Base-by-base conservation (phyloP, 2,888 invertebrate genomes). In the Neoascia interrupta region DNA sequence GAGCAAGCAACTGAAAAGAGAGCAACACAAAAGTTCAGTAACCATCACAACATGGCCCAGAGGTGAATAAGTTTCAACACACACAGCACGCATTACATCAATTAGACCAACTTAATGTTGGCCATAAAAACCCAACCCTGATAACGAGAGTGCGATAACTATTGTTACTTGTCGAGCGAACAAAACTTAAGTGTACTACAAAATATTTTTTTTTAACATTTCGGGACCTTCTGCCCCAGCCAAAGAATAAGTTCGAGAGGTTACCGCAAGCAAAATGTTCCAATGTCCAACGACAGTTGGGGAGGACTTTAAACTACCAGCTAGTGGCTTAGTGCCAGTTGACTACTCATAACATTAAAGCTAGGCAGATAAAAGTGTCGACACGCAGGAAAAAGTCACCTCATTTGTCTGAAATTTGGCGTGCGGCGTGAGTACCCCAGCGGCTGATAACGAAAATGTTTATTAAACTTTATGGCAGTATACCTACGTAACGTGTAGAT, bases 231-330 rank as follows among this genome's bases (percentile, higher is more conserved):
- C 10, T 41, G 54, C 45, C 11, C 5, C 31, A 11, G 31, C 41
- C 41, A n/a, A 1, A 19, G 28, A 28, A 21, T 5, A 63, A 37
- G 26, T 69, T 34, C 6, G 21, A 15, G n/a, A 49, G n/a, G 13
- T 23, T 11, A 43, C 13, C 23, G 13, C 15, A 3, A 45, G 6
- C 21, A 21, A 16, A 21, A 39, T 21, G 49, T 54, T 68, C 41
- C 69, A 69, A 69, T 43, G 58, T 74, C 21, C 63, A 45, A 56
- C n/a, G 2, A 5, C 26, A 2, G 39, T 37, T 5, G n/a, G 23
- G 10, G 13, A 19, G 58, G 64, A 72, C 70, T 76, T 76, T 72
- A 64, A 64, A 72, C 76, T 64, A 58, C 72, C 64, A 64, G 63
- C 58, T 47, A 11, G 36, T 36, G 39, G 64, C 13, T 39, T 26